Conservation (phyloP, 2,797 vertebrate genomes). For the Microctenopoma steveboyesi region DNA sequence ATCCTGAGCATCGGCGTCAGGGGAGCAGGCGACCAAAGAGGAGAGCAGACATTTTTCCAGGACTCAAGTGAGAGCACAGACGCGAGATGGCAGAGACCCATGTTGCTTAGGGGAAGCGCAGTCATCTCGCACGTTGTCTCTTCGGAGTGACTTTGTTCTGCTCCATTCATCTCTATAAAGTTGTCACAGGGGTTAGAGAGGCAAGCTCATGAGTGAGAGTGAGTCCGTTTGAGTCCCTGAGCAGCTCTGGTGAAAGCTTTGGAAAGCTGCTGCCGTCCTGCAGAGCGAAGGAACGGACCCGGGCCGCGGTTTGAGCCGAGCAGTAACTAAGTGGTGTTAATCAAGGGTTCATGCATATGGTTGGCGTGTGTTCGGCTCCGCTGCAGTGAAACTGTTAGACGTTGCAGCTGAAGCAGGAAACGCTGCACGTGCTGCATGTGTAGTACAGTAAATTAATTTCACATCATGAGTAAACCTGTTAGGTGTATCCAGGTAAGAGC, state of each 20-base stretch:
- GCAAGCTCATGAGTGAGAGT: slow-evolving; percentile 6
- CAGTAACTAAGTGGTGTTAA: too few relatives aligned
- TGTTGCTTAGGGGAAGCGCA: slow-evolving; percentile 19
- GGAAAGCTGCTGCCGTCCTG: too few relatives aligned
- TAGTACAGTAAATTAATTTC: not conserved
- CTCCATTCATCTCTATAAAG: slow-evolving; percentile 22
- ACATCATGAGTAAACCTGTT: not conserved
- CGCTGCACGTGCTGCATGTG: not conserved
- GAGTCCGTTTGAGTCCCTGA: slow-evolving; percentile 1
- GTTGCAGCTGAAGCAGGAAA: not conserved
- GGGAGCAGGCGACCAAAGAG: slow-evolving; percentile 31
- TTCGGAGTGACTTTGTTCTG: slow-evolving; percentile 6
- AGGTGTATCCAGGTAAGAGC: slow-evolving; percentile 3
- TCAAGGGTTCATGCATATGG: too few relatives aligned
- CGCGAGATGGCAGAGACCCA: slow-evolving; percentile 14
- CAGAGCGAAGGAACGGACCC: too few relatives aligned
- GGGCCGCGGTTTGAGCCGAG: not conserved
- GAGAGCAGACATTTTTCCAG: not conserved
- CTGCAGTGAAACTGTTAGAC: too few relatives aligned
- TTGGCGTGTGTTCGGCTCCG: too few relatives aligned
- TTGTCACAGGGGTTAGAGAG: slow-evolving; percentile 17
- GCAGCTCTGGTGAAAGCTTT: not conserved
- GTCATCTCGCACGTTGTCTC: not conserved
- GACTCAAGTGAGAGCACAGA: slow-evolving; percentile 14
- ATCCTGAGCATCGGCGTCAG: slow-evolving; percentile 45